Evolutionary conservation across 2,113 vertebrate genomes (phyloP), one percentile per base, ranked within the genome.

Genomic region (Ovis canadensis): DNA sequence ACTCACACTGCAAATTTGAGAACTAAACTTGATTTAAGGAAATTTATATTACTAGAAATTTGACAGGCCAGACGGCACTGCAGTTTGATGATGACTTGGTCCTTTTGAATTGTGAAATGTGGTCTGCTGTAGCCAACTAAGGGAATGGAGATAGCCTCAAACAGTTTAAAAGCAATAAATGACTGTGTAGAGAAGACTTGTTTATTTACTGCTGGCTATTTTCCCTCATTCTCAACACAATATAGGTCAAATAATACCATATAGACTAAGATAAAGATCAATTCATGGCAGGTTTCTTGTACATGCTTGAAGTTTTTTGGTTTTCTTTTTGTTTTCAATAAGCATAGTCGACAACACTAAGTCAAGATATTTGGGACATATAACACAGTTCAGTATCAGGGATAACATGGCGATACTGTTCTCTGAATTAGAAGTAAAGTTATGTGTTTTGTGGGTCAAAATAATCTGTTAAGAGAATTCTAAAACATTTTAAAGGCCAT

Each of bases 371-470:
- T 27, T 77, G 89, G 50, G 45, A 92, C 10, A 90, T 43, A 25
- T 40, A 85, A 71, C 52, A 83, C 4, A 86, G 60, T 52, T 94
- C 50, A 4, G 2, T 40, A 59, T 62, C 62, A 96, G 57, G 21
- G n/a, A 67, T 19, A 96, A 91, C 45, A 8, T 33, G 52, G 52
- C 33, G 45, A 52, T 81, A 54, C 3, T 52, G 43, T 93, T 91
- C 36, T 88, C 67, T 91, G 48, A 96, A 83, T 25, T 62, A 27
- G 85, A 96, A 95, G 87, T 78, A 91, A 83, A 82, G 31, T 84
- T 31, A n/a, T 29, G 3, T 71, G 16, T 36, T 94, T 62, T 95
- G 15, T 45, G 13, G 96, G 36, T 94, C 64, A 92, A 60, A 81
- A 43, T 67, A 97, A 91, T 10, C 54, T 91, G n/a, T 81, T 74